Evolutionary conservation across 1,140 invertebrate genomes (phyloP).

Genomic region (Sarcophaga peregrina): DNA sequence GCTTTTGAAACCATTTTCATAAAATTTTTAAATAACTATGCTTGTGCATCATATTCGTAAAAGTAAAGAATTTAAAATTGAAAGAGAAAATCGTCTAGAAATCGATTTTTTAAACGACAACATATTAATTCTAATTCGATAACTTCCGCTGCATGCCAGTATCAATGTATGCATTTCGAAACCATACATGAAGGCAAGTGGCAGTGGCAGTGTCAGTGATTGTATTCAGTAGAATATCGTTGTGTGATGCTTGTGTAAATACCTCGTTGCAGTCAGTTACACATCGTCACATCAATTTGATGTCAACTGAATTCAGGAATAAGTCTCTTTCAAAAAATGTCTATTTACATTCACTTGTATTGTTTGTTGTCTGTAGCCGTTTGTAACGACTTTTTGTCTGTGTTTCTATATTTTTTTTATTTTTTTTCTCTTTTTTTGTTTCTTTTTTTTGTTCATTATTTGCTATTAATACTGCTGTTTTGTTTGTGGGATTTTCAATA

Average conservation of each 20-base stretch:
- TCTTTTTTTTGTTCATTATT: background rate
- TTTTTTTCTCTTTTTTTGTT: too few relatives aligned
- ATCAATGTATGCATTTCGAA: too few relatives aligned
- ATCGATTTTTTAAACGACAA: too few relatives aligned
- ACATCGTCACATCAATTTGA: conserved; percentile 24
- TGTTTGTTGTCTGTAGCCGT: background rate
- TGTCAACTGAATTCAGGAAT: conserved; percentile 35
- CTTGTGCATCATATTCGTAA: too few relatives aligned
- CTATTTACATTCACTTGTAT: conserved; percentile 24
- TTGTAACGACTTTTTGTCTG: background rate
- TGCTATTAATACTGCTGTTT: background rate
- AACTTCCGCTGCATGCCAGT: too few relatives aligned
- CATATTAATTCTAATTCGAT: too few relatives aligned
- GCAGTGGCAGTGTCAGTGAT: background rate
- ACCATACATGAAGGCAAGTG: too few relatives aligned
- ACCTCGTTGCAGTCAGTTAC: background rate
- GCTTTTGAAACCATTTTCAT: too few relatives aligned
- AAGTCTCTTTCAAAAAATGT: conserved; percentile 36
- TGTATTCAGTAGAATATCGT: background rate
- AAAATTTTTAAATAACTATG: too few relatives aligned
- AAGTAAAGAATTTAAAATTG: too few relatives aligned
- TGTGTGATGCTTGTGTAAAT: background rate
- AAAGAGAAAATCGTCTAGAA: too few relatives aligned
- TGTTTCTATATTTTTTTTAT: background rate
- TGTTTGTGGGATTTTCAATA: too few relatives aligned